These are phyloP conservation scores for Caenorhabditis elegans DNA, from an alignment of 1,140 invertebrate species.

Conservation along the genomic window WBcel235 BX284604.4:10193001-10193500, in stretches of 20 bases:
- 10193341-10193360: conserved; percentile 49
- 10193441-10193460: no score
- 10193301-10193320: conserved; percentile 49
- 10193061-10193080: conserved; percentile 21
- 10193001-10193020: not conserved
- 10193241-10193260: not conserved
- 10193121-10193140: conserved; percentile 29
- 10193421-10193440: no score
- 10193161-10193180: conserved; percentile 15
- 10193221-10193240: not conserved
- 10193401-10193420: not conserved
- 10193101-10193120: conserved; percentile 27
- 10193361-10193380: conserved; percentile 48
- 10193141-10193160: conserved; percentile 23
- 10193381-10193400: not conserved
- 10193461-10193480: not conserved
- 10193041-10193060: conserved; percentile 8
- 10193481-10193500: not conserved
- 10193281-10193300: conserved; percentile 49
- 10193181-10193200: conserved; percentile 13
- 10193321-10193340: conserved; percentile 45
- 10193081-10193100: not conserved
- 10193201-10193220: not conserved
- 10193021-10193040: not conserved
- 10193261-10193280: not conserved